Base-by-base conservation (phyloP, 2,113 vertebrate genomes). In the Oncorhynchus masou region DNA sequence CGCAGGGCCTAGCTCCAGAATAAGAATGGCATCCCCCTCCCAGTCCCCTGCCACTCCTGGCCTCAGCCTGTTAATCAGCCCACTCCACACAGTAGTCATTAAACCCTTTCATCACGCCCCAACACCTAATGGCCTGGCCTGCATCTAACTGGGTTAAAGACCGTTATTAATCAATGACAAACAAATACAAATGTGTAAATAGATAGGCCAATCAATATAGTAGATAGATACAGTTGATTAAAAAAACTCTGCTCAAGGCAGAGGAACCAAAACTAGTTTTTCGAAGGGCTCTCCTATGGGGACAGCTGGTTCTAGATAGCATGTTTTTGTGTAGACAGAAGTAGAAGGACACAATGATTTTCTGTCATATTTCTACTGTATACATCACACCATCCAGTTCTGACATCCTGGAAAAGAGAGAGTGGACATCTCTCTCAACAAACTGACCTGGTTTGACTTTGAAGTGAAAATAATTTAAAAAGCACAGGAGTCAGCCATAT, bases 401-500 rank as follows among this genome's bases (percentile, higher is more conserved):
- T 54, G 51, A 54, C 51, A 54, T 54, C 51, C 13, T 22, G n/a
- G 22, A 62, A 24, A 24, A 62, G n/a, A 62, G 59, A n/a, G 16
- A 62, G 39, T 9, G n/a, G 6, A 60, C 59, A 1, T 20, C 59
- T 22, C 59, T 16, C 19, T 62, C 5, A 8, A 54, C 12, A 54
- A 54, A 54, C 51, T 54, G 51, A 54, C 51, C 19, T 0, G 4
- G 19, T 62, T 62, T 62, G 59, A 62, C 59, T 62, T 62, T 62
- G 59, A 62, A 62, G 59, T 24, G 59, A 62, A 62, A 91, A 81
- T 90, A 93, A 94, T 94, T 94, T 93, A 94, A 90, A 92, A 84
- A 77, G 76, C 73, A 76, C 70, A 76, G 71, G 86, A 90, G 83
- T 81, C 68, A 66, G 77, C 84, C 87, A 80, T 65, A 16, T 86